Conservation (phyloP, 2,797 vertebrate species). For the Buphagus erythrorhynchus region DNA sequence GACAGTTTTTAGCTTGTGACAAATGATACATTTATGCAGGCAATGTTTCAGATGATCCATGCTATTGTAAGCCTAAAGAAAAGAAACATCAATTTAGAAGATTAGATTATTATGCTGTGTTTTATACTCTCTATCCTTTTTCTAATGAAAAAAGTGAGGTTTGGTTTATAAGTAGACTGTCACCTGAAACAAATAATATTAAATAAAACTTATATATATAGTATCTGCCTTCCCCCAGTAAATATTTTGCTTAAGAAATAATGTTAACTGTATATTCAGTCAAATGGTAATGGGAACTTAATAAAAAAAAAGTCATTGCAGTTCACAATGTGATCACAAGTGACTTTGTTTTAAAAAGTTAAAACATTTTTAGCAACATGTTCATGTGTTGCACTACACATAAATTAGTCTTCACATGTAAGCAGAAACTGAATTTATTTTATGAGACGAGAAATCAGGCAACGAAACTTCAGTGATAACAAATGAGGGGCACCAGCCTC, state of each 20-base stretch:
- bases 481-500: not conserved
- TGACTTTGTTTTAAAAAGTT: not conserved
- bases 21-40: conserved; percentile 75
- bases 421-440: not conserved
- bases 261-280: not conserved
- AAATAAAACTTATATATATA: not conserved
- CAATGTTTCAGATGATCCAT: conserved; percentile 74
- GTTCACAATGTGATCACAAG: not conserved
- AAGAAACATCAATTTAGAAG: conserved; percentile 71
- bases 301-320: conserved; percentile 1
- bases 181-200: conserved; percentile 21
- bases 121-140: conserved; percentile 40
- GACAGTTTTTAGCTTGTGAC: conserved; percentile 78
- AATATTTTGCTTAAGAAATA: conserved; percentile 41
- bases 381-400: not conserved
- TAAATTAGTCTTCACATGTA: not conserved
- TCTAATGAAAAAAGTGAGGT: conserved; percentile 27
- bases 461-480: not conserved
- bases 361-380: not conserved
- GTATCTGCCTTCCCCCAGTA: not conserved
- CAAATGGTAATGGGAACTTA: not conserved
- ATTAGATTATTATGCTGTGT: conserved; percentile 56
- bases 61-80: conserved; percentile 71
- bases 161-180: conserved; percentile 22
- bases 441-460: not conserved